These are phyloP conservation scores for Conopomorpha cramerella DNA, from an alignment of 1,140 invertebrate species.

Conservation along the genomic window DNA sequence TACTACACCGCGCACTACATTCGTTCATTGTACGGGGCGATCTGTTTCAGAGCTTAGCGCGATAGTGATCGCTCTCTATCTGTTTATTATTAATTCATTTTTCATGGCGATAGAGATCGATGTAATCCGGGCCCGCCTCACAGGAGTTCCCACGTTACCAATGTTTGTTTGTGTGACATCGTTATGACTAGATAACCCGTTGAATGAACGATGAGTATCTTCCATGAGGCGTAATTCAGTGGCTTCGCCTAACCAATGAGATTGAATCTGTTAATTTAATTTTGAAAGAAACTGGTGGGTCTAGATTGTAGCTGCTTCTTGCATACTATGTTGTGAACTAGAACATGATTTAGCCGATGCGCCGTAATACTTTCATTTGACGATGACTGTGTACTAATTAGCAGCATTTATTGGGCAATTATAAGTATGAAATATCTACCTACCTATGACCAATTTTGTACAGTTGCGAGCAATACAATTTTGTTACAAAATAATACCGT, in stretches of 20 bases:
- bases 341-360: not conserved
- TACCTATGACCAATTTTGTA: no score
- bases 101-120: conserved; percentile 32
- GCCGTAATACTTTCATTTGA: no score
- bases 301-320: not conserved
- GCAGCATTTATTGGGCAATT: no score
- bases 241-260: not conserved
- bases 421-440: no score
- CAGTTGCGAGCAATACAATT: no score
- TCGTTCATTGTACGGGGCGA: conserved; percentile 5
- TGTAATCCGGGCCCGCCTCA: conserved; percentile 36
- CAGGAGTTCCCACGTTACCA: conserved; percentile 45
- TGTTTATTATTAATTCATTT: conserved; percentile 42
- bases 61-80: conserved; percentile 28
- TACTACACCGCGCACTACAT: not conserved
- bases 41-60: conserved; percentile 16
- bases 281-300: not conserved
- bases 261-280: conserved; percentile 1
- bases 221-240: not conserved
- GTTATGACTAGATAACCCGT: conserved; percentile 29
- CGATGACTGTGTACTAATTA: no score
- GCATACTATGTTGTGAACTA: no score
- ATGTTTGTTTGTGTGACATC: conserved; percentile 25
- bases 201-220: not conserved
- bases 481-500: no score